Evolutionary conservation across 1,140 invertebrate species (phyloP), one percentile per base, ranked within the genome.

Genomic region (Drosophila pachea): DNA sequence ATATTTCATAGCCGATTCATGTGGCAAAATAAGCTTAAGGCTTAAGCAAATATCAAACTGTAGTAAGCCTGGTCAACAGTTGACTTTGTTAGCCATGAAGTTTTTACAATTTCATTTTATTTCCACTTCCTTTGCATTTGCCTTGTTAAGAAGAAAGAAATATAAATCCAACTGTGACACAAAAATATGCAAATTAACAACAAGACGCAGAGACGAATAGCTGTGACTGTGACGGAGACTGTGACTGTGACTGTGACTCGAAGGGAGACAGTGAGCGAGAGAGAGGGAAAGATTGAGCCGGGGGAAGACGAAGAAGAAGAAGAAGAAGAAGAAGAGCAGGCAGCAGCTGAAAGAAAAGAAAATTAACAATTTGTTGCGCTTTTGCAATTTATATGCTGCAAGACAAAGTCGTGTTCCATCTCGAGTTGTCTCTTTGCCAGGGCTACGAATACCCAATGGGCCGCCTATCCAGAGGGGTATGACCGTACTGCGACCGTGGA

Each of bases 361-460:
- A 83, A 79, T 83, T 84, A 83, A 73, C 79, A 83, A 83, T 84
- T 83, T 83, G 79, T 84, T 83, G 79, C 79, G 79, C 79, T 84
- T 78, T 83, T 73, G 79, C 76, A 68, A 83, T 84, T 83, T 79
- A 83, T 79, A 84, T 76, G 70, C 74, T 70, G 64, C 40, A 32
- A 54, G 49, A 53, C 65, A 14, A 38, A 70, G 53, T 59, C 36
- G 54, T 66, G 62, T 54, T 70, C 42, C 49, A 70, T 52, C 65
- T 65, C 43, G n/a, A 52, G 67, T 64, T 56, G 67, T 56, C 45
- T 42, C 45, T 38, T 36, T 14, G 22, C 12, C 60, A 53, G 40
- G 31, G 16, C 32, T 14, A 7, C 29, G 12, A 8, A 52, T 58
- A 65, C 67, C 53, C 67, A 58, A 33, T 45, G 38, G 33, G 1